Percentiles rank a stretch among this genome's conserved stretches.
phyloP scores from a whole-genome alignment of 2,888 invertebrate species.

The Vesta saturnalis region DNA sequence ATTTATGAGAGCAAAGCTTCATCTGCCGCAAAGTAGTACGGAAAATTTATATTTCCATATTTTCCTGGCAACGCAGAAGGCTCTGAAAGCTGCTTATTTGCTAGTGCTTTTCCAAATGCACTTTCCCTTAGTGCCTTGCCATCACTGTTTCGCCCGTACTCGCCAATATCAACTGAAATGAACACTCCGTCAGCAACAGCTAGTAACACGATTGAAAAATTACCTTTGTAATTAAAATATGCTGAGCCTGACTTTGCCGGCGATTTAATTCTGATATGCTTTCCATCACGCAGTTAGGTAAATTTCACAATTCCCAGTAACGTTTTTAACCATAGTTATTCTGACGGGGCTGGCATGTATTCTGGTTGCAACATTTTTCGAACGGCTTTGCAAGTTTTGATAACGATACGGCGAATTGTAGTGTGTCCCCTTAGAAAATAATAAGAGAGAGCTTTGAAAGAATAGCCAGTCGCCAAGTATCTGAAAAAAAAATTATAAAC shows the following conservation, averaged over 20 bases:
- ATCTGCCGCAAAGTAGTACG: too few relatives aligned
- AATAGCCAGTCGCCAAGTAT: too few relatives aligned
- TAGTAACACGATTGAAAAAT: conserved; percentile 21
- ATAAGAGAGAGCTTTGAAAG: conserved; percentile 20
- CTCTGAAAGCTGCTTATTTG: conserved; percentile 10
- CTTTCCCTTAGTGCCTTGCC: conserved; percentile 17
- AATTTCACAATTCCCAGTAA: conserved; percentile 22
- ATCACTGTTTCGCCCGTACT: conserved; percentile 22
- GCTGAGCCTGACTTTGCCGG: conserved; percentile 14
- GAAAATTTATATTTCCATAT: too few relatives aligned
- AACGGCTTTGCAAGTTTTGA: conserved; percentile 20
- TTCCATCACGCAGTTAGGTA: conserved; percentile 15
- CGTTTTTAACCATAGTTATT: conserved; percentile 18
- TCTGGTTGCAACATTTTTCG: conserved; percentile 20
- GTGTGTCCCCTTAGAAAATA: conserved; percentile 21
- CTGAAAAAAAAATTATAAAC: too few relatives aligned
- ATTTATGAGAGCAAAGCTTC: too few relatives aligned
- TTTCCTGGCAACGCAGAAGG: conserved; percentile 17
- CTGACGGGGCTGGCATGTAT: conserved; percentile 18
- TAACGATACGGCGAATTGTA: conserved; percentile 29
- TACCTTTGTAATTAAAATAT: conserved; percentile 23
- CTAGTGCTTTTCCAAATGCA: background rate
- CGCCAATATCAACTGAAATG: conserved; percentile 25
- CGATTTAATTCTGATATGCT: conserved; percentile 9
- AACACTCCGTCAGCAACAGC: conserved; percentile 15